These are phyloP conservation scores for Tinea semifulvella DNA, from an alignment of 2,888 invertebrate genomes.

Conservation along the genomic window DNA sequence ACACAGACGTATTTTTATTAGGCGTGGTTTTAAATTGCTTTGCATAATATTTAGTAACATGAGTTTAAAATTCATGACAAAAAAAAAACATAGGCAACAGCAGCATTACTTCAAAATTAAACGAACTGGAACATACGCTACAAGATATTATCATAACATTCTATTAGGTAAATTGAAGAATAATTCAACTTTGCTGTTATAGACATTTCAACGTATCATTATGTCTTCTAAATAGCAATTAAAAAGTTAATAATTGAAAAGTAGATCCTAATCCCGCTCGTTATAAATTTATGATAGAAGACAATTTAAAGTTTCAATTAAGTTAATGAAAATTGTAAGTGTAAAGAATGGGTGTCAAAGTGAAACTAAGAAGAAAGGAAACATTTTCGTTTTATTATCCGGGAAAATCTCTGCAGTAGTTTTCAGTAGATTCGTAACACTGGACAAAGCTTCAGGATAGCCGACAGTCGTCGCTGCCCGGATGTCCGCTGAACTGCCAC, in stretches of 20 bases:
- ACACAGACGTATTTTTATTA: too few species aligned
- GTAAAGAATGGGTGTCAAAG: background rate
- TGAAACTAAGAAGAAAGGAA: constrained; percentile 6
- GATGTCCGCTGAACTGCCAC: constrained; percentile 19
- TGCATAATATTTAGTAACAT: too few species aligned
- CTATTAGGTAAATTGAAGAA: background rate
- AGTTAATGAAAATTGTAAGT: constrained; percentile 6
- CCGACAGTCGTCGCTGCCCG: constrained; percentile 17
- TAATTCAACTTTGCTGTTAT: background rate
- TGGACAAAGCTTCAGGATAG: constrained; percentile 9
- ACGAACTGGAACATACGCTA: constrained; percentile 5
- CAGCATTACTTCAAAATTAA: constrained; percentile 4
- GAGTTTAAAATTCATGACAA: too few species aligned
- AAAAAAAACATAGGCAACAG: too few species aligned
- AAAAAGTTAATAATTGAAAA: background rate
- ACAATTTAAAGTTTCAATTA: background rate
- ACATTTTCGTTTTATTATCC: constrained; percentile 11
- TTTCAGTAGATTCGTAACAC: constrained; percentile 1
- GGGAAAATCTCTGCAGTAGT: constrained; percentile 11
- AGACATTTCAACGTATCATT: background rate
- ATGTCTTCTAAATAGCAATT: too few species aligned
- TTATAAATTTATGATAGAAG: background rate
- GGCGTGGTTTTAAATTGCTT: too few species aligned
- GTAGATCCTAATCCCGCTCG: too few species aligned
- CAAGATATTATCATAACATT: too few species aligned